phyloP scores from a whole-genome alignment of 2,888 invertebrate species.

The Mesochorus sp. region DNA sequence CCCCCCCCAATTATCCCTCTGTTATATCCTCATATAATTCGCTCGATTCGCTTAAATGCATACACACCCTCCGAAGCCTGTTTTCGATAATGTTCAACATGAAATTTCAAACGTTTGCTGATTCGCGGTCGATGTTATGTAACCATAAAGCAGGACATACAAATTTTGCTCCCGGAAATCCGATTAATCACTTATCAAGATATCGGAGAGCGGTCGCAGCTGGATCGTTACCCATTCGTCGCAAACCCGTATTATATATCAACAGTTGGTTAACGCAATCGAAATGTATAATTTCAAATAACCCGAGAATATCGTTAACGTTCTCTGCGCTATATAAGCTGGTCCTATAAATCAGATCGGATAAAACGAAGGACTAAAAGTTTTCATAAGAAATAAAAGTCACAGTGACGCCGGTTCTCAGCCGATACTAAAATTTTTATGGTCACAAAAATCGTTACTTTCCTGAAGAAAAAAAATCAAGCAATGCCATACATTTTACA shows the following conservation, averaged over 20 bases:
- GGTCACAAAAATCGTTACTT: too few species aligned
- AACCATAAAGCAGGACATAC: constrained; percentile 41
- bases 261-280: constrained; percentile 48
- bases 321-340: too few species aligned
- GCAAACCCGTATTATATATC: constrained; percentile 25
- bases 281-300: constrained; percentile 31
- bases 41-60: background rate
- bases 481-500: too few species aligned
- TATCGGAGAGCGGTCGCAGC: constrained; percentile 3
- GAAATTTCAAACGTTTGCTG: constrained; percentile 37
- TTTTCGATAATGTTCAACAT: background rate
- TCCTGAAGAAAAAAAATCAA: too few species aligned
- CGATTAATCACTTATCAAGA: constrained; percentile 57
- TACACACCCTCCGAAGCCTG: background rate
- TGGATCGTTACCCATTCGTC: background rate
- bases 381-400: too few species aligned
- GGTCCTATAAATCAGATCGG: too few species aligned
- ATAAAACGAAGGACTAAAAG: too few species aligned
- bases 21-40: background rate
- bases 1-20: too few species aligned
- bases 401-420: too few species aligned
- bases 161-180: constrained; percentile 52
- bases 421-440: too few species aligned
- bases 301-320: background rate
- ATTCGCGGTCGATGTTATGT: constrained; percentile 32